Evolutionary conservation across 2,797 vertebrate species (phyloP).

Genomic region (Arctocebus calabarensis): DNA sequence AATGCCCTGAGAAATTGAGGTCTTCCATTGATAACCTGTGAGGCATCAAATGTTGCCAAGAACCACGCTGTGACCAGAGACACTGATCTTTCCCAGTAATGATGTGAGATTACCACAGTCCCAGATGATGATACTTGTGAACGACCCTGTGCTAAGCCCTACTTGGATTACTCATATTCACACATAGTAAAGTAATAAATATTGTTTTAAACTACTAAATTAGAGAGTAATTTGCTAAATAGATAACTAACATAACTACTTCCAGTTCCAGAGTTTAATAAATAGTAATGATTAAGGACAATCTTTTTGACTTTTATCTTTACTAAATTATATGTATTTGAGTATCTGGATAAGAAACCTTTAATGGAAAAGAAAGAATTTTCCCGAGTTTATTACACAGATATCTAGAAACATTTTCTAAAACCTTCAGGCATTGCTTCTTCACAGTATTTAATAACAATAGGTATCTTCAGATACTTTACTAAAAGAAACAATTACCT

Average conservation of each 20-base stretch:
- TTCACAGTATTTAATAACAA: neutral
- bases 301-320: neutral
- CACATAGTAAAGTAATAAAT: neutral
- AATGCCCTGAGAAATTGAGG: neutral
- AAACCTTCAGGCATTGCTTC: neutral
- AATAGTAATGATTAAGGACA: neutral
- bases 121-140: neutral
- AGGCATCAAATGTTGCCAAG: neutral
- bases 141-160: neutral
- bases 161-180: neutral
- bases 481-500: neutral
- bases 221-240: neutral
- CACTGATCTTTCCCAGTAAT: neutral
- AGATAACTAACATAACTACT: neutral
- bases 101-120: neutral
- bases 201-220: neutral
- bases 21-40: neutral
- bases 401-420: neutral
- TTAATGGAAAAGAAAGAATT: neutral
- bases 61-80: neutral
- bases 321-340: neutral
- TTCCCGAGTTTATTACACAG: neutral
- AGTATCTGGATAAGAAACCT: neutral
- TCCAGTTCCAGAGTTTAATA: neutral
- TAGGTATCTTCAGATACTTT: neutral